Evolutionary conservation across 2,888 invertebrate species (phyloP).

Genomic region (Sclerodermus sp.): DNA sequence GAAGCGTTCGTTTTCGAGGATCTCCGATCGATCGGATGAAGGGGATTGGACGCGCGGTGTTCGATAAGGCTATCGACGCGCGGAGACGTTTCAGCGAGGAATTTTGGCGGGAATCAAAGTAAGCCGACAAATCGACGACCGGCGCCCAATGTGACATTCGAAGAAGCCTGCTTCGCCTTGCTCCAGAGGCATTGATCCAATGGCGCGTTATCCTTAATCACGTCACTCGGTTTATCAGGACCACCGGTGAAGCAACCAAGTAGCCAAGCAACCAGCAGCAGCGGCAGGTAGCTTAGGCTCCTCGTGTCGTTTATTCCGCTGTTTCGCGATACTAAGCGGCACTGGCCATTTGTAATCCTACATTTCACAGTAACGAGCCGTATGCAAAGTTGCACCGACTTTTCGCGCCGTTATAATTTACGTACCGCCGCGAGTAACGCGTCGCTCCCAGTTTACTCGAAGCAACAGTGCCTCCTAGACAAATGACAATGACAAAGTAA

Average conservation of each 20-base stretch:
- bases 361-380: no score
- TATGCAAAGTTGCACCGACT: no score
- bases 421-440: no score
- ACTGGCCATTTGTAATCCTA: neutral
- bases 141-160: slow-evolving; percentile 29
- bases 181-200: slow-evolving; percentile 32
- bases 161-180: slow-evolving; percentile 27
- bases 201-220: slow-evolving; percentile 26
- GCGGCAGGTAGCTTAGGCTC: neutral
- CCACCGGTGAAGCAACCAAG: neutral
- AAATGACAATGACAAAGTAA: no score
- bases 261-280: neutral
- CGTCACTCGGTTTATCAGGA: slow-evolving; percentile 24
- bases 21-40: no score
- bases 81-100: slow-evolving; percentile 27
- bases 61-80: slow-evolving; percentile 19
- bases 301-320: no score
- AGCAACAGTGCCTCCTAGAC: no score
- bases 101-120: slow-evolving; percentile 31
- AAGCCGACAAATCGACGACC: slow-evolving; percentile 14
- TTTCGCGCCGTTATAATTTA: no score
- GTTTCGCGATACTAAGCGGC: neutral
- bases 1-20: no score
- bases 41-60: slow-evolving; percentile 3
- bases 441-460: no score